Percentiles rank a stretch among this genome's conserved stretches.
Conservation (phyloP, 2,113 vertebrate genomes). For the Oxyura jamaicensis region DNA sequence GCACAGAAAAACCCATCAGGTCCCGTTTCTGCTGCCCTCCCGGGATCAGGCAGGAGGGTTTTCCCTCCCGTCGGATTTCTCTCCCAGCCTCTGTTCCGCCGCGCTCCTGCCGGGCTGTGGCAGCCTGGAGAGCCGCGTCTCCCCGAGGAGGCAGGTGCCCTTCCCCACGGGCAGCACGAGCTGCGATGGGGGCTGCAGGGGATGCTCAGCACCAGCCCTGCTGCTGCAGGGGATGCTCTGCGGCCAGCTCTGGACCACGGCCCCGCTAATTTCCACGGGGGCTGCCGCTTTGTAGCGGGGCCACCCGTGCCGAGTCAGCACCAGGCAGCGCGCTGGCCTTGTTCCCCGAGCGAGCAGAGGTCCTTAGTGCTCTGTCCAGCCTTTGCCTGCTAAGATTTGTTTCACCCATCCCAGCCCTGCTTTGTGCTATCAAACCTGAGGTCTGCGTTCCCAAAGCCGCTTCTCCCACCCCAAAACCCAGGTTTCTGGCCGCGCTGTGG, state of each 20-base stretch:
- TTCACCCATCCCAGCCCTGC: not conserved
- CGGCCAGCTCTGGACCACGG: not conserved
- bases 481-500: not conserved
- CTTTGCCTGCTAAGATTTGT: constrained; percentile 61
- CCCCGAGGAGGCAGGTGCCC: not conserved
- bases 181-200: not conserved
- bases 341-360: not conserved
- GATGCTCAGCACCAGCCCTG: too few species aligned
- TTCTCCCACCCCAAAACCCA: not conserved
- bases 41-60: rapidly evolving
- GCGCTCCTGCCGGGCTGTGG: not conserved
- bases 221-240: not conserved
- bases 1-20: not conserved
- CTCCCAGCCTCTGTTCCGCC: not conserved
- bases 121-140: not conserved
- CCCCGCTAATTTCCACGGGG: rapidly evolving
- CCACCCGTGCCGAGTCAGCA: not conserved
- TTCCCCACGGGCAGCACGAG: not conserved
- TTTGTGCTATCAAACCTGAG: constrained; percentile 4
- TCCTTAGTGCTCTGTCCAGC: constrained; percentile 13
- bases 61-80: not conserved
- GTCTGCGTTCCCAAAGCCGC: not conserved
- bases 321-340: not conserved
- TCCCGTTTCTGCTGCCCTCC: not conserved
- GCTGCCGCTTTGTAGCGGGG: not conserved